A percentile compares a stretch with the other conserved stretches of the same genome.
Conservation (phyloP, 2,797 vertebrate species). For the Acridotheres tristis region DNA sequence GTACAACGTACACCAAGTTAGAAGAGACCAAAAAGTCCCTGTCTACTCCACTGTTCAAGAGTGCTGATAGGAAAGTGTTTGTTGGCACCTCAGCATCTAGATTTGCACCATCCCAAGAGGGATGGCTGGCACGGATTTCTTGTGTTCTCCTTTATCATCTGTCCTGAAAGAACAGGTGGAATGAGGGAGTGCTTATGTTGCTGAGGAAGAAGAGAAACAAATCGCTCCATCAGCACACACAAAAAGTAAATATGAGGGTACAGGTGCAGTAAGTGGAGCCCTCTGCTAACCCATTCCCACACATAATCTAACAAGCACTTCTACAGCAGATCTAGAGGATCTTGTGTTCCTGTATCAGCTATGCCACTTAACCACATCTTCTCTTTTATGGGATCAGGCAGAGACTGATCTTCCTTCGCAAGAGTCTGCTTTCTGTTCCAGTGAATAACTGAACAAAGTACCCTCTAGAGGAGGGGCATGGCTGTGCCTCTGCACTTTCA, state of each 20-base stretch:
- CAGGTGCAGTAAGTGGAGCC: neutral
- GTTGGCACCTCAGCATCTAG: neutral
- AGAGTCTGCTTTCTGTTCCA: neutral
- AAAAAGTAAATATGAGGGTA: neutral
- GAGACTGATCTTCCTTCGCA: neutral
- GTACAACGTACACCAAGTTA: neutral
- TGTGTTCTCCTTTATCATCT: neutral
- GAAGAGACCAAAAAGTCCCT: neutral
- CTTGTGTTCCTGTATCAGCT: neutral
- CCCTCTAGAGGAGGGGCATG: neutral
- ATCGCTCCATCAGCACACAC: rapidly evolving
- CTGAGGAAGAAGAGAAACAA: neutral
- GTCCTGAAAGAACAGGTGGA: neutral
- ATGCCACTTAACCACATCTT: neutral
- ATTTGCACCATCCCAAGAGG: neutral
- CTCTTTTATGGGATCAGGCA: neutral
- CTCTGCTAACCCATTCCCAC: neutral
- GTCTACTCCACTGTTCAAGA: neutral
- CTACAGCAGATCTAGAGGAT: neutral
- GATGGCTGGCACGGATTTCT: neutral
- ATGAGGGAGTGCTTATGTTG: rapidly evolving
- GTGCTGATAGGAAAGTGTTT: neutral
- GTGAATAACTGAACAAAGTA: neutral
- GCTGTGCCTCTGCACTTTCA: neutral
- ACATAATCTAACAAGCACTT: neutral